Base-by-base conservation (phyloP, 2,113 vertebrate species). In the Hypomesus transpacificus region DNA sequence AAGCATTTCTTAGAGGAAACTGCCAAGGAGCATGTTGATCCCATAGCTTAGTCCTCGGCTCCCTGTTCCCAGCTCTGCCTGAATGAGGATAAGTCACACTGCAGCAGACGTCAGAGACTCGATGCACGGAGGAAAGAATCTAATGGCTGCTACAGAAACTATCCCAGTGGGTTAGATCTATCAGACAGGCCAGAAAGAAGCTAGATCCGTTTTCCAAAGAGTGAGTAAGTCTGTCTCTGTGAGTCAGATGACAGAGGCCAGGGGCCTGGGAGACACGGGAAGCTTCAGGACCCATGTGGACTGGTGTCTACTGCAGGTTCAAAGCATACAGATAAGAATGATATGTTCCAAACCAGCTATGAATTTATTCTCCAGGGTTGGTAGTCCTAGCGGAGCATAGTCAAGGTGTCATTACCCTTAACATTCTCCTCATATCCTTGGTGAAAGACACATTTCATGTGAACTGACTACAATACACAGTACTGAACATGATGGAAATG, bases 161-260 rank as follows among this genome's bases (percentile, higher is more conserved):
- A 58, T 78, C 68, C 79, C 73, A 75, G 51, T 73, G 75, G 82
- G 83, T 78, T 81, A 75, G 77, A 76, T 84, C 71, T 81, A 83
- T 75, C 69, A 71, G 52, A 81, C 77, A 74, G 80, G 82, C 57
- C 66, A 59, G 64, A 73, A 65, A 28, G 50, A 77, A 65, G 70
- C 65, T 75, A 69, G 68, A 86, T 88, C 76, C 66, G 14, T 79
- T 80, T 88, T 83, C 72, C 59, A 56, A 53, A 21, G 74, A 82
- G 61, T 63, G 74, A 77, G 75, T 68, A 74, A 60, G 51, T 16
- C 69, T 78, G 77, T 73, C 67, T 85, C 82, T 79, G 65, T 84
- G 76, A 83, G 82, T 82, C 75, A 83, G 79, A 88, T 86, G 81
- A 84, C 79, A 85, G 80, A 53, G 62, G 81, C 79, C 77, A 71